Evolutionary conservation across 2,888 invertebrate species (phyloP).

Genomic region (Nipponacmea schrenckii): DNA sequence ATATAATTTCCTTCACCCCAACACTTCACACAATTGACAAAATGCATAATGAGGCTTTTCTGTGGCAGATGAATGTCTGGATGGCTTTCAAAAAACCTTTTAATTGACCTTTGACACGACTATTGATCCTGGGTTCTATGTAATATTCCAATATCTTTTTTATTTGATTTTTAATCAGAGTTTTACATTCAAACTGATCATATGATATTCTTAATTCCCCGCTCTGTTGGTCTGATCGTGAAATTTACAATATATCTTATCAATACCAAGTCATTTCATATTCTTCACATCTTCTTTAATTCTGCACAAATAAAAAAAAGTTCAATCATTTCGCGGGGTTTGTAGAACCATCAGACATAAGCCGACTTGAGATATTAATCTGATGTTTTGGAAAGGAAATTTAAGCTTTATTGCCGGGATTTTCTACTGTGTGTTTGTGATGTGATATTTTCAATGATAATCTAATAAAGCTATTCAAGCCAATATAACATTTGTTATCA

Average conservation of each 20-base stretch:
- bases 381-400: background rate
- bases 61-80: no score
- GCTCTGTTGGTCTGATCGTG: background rate
- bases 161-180: slow-evolving; percentile 2
- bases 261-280: background rate
- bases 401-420: no score
- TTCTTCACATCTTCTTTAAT: slow-evolving; percentile 1
- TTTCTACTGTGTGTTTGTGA: background rate
- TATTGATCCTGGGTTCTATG: no score
- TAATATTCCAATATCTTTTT: background rate
- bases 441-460: slow-evolving; percentile 4
- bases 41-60: no score
- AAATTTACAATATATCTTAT: background rate
- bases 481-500: background rate
- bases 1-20: no score
- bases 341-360: background rate
- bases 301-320: background rate
- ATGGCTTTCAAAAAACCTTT: no score
- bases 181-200: background rate
- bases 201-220: slow-evolving; percentile 1
- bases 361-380: background rate
- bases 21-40: no score
- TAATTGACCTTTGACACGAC: no score
- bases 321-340: background rate
- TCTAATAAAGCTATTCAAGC: background rate